A percentile compares a stretch with the other conserved stretches of the same genome.
These are phyloP conservation scores for Rhynchonema sp. DNA, from an alignment of 2,888 invertebrate species.

Conservation along the genomic window DNA sequence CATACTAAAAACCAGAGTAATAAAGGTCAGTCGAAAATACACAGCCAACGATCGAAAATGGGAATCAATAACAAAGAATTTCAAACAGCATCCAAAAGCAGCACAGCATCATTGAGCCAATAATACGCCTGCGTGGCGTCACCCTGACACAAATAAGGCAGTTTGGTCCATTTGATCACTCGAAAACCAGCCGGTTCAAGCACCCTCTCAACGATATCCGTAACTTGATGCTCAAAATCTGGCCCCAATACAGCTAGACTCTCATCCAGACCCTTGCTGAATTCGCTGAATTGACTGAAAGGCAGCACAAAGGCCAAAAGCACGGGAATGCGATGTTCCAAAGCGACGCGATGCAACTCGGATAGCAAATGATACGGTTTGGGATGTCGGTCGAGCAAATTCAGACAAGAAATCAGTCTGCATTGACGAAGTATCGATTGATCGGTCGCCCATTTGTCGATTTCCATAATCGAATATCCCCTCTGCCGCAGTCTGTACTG, in stretches of 20 bases:
- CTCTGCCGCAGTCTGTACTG: conserved; percentile 51
- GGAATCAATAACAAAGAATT: too few species aligned
- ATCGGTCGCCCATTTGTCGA: conserved; percentile 15
- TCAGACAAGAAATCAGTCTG: conserved; percentile 59
- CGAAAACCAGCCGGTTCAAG: conserved; percentile 50
- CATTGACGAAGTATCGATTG: background rate
- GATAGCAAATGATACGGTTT: conserved; percentile 56
- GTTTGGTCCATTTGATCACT: conserved; percentile 61
- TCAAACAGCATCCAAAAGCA: background rate
- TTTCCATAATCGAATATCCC: conserved; percentile 50
- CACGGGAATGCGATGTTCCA: conserved; percentile 43
- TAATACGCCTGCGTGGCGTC: conserved; percentile 59
- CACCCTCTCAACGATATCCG: conserved; percentile 44
- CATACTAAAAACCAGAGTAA: too few species aligned
- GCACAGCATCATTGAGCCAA: conserved; percentile 55
- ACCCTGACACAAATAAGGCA: conserved; percentile 91
- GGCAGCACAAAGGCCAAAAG: conserved; percentile 78
- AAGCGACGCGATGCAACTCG: conserved; percentile 50
- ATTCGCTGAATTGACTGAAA: conserved; percentile 55
- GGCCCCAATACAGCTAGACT: conserved; percentile 27
- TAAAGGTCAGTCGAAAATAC: too few species aligned
- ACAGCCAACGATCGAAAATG: too few species aligned
- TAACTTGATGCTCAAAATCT: conserved; percentile 47
- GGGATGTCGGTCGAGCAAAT: conserved; percentile 78
- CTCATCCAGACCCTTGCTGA: conserved; percentile 17